phyloP scores from a whole-genome alignment of 2,113 vertebrate species.

The Corydoras maculifer region DNA sequence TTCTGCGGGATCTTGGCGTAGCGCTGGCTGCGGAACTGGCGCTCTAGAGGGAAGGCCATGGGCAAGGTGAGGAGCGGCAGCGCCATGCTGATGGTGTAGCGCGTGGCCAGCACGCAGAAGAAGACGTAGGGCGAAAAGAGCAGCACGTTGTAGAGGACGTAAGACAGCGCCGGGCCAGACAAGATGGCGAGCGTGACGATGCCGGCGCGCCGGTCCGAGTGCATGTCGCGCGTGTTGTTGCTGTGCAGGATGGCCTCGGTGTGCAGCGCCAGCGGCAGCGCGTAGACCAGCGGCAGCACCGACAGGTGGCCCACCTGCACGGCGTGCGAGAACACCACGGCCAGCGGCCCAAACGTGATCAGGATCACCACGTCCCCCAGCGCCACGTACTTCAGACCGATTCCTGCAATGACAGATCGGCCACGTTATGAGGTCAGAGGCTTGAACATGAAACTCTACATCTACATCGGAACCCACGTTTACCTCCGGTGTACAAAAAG shows the following conservation, averaged over 20 bases:
- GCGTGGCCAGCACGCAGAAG: conserved; percentile 88
- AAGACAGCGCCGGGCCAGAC: conserved; percentile 83
- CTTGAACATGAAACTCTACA: no score
- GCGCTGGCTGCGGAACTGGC: conserved; percentile 82
- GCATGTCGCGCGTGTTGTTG: conserved; percentile 97
- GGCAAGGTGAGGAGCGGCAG: conserved; percentile 89
- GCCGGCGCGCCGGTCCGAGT: conserved; percentile 87
- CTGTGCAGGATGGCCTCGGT: conserved; percentile 96
- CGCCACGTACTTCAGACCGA: conserved; percentile 94
- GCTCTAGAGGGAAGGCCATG: conserved; percentile 89
- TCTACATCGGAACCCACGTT: conserved; percentile 36
- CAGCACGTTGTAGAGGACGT: conserved; percentile 82
- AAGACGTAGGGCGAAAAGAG: conserved; percentile 89
- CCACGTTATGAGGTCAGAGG: no score
- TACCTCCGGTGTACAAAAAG: conserved; percentile 97
- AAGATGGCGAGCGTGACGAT: conserved; percentile 96
- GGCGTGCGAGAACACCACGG: conserved; percentile 91
- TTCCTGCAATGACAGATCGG: conserved; percentile 62
- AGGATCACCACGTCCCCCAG: conserved; percentile 94
- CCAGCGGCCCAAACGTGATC: conserved; percentile 94
- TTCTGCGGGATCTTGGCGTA: conserved; percentile 88
- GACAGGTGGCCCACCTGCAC: conserved; percentile 94
- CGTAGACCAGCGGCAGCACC: conserved; percentile 83
- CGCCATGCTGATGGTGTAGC: conserved; percentile 90
- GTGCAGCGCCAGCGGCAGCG: conserved; percentile 87